Evolutionary conservation across 2,888 invertebrate species (phyloP).

Genomic region (Drosophila infuscata): DNA sequence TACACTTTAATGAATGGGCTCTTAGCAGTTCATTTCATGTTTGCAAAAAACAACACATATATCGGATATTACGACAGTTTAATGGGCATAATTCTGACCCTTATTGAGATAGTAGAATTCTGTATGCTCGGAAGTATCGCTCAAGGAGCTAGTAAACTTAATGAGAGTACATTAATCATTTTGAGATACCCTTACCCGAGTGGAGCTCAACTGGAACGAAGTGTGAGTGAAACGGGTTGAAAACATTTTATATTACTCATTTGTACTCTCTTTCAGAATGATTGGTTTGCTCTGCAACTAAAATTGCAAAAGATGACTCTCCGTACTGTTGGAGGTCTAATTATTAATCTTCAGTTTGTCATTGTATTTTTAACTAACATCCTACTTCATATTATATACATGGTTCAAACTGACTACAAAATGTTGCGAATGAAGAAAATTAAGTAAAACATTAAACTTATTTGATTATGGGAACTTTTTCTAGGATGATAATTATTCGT

Average conservation of each 20-base stretch:
- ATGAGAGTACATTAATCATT: not conserved
- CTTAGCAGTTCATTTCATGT: not conserved
- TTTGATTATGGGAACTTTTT: not conserved
- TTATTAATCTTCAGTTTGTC: slow-evolving; percentile 15
- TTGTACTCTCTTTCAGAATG: slow-evolving; percentile 16
- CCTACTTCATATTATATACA: slow-evolving; percentile 38
- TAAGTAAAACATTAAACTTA: not conserved
- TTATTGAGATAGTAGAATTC: not conserved
- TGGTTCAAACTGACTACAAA: slow-evolving; percentile 44
- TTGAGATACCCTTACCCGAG: slow-evolving; percentile 10
- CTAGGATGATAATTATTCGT: no score
- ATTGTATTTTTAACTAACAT: slow-evolving; percentile 21
- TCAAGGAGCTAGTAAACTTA: not conserved
- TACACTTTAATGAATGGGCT: not conserved
- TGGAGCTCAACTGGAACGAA: slow-evolving; percentile 15
- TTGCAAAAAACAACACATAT: rapidly evolving
- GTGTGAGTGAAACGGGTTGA: slow-evolving; percentile 10
- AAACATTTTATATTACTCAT: no score
- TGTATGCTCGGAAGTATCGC: not conserved
- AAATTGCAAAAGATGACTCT: slow-evolving; percentile 22
- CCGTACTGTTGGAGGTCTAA: slow-evolving; percentile 13
- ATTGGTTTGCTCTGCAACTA: slow-evolving; percentile 45
- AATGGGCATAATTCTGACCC: rapidly evolving
- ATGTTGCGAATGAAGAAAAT: not conserved
- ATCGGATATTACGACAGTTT: rapidly evolving